phyloP scores from a whole-genome alignment of 2,113 vertebrate genomes.

The Siniperca chuatsi region DNA sequence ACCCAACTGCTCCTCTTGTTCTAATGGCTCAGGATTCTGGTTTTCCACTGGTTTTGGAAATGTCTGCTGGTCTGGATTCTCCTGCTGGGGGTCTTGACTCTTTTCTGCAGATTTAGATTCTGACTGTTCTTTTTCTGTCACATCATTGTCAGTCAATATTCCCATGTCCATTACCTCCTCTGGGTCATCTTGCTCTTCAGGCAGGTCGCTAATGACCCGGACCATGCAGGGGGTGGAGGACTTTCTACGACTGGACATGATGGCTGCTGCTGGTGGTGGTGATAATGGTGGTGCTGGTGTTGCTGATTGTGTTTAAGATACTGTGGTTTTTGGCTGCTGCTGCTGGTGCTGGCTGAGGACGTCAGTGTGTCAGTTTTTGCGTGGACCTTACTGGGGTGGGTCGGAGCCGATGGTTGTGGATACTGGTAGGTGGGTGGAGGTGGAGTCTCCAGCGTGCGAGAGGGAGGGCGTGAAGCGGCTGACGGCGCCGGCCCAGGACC shows the following conservation, averaged over 20 bases:
- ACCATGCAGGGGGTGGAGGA: conserved; percentile 95
- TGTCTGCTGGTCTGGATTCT: conserved; percentile 46
- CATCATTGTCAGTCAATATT: conserved; percentile 49
- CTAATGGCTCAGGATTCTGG: conserved; percentile 50
- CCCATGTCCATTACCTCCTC: conserved; percentile 66
- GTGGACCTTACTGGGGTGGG: conserved; percentile 51
- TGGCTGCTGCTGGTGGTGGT: conserved; percentile 49
- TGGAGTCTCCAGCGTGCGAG: conserved; percentile 63
- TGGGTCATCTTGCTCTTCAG: conserved; percentile 76
- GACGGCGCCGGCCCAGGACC: conserved; percentile 58
- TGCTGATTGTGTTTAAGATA: conserved; percentile 57
- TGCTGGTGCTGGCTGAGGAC: conserved; percentile 53
- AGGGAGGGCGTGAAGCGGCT: conserved; percentile 60
- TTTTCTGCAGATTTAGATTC: conserved; percentile 52
- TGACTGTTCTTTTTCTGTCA: conserved; percentile 26
- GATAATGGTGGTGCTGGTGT: conserved; percentile 62
- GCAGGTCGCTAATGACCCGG: conserved; percentile 81
- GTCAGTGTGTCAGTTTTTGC: conserved; percentile 47
- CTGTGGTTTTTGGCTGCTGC: conserved; percentile 57
- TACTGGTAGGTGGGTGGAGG: conserved; percentile 41
- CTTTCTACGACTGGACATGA: conserved; percentile 95
- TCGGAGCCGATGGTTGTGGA: conserved; percentile 53
- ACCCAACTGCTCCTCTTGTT: conserved; percentile 24
- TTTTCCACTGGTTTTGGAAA: conserved; percentile 76
- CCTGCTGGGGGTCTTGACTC: conserved; percentile 37